These are phyloP conservation scores for Cyanoramphus novaezelandiae DNA, from an alignment of 2,113 vertebrate genomes.

Conservation along the genomic window DNA sequence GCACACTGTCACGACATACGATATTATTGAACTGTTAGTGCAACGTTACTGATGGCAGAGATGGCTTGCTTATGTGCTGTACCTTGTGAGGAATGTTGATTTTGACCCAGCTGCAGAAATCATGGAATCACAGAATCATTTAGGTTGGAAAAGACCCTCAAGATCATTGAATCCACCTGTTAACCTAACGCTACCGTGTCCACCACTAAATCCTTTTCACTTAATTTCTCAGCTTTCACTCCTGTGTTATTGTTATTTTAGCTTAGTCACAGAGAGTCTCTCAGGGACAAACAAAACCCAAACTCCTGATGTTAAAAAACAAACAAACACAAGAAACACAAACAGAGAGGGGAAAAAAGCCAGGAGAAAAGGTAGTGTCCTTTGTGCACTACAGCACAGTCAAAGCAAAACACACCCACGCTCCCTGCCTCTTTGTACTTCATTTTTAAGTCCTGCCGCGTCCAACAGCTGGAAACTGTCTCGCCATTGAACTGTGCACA, in stretches of 20 bases:
- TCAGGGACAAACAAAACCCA: background rate
- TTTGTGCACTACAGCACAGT: background rate
- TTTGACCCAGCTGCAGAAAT: background rate
- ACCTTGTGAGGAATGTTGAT: background rate
- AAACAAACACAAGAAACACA: background rate
- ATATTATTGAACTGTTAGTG: background rate
- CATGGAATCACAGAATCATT: background rate
- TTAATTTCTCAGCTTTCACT: background rate
- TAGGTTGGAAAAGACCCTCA: background rate
- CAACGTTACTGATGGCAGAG: rapidly evolving
- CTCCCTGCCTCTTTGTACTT: background rate
- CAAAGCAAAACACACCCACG: constrained; percentile 7
- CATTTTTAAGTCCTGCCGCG: background rate
- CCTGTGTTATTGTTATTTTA: background rate
- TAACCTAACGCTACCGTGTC: background rate
- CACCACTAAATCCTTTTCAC: background rate
- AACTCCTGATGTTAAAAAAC: background rate
- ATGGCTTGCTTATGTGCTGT: background rate
- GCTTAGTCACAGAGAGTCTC: constrained; percentile 3
- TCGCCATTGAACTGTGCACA: background rate
- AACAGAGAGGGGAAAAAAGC: background rate
- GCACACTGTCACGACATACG: background rate
- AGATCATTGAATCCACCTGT: background rate
- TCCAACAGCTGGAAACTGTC: background rate
- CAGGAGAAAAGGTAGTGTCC: background rate